These are phyloP conservation scores for Pollachius pollachius DNA, from an alignment of 2,113 vertebrate species.

Conservation along the genomic window DNA sequence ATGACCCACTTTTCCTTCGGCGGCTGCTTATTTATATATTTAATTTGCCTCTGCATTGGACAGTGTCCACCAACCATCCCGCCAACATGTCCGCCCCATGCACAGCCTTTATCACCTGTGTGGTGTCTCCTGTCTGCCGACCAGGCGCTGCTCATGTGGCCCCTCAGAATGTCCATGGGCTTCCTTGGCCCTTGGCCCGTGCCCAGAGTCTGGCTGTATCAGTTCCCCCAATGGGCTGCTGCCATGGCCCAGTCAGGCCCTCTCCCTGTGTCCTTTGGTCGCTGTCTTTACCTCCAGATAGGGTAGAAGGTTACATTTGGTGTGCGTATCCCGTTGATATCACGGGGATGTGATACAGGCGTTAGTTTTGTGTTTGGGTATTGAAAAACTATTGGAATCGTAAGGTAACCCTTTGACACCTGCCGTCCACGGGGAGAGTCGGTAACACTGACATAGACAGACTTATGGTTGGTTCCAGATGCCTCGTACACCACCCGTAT, in stretches of 20 bases:
- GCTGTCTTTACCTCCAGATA: conserved; percentile 23
- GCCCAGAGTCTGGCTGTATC: conserved; percentile 37
- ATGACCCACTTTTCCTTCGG: no score
- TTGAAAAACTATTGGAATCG: no score
- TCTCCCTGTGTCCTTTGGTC: conserved; percentile 42
- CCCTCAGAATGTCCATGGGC: conserved; percentile 32
- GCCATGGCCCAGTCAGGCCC: conserved; percentile 32
- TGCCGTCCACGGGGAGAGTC: no score
- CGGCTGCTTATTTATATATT: no score
- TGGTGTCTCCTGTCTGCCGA: conserved; percentile 24
- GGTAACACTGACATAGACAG: no score
- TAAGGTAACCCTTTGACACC: no score
- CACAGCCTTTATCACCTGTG: conserved; percentile 18
- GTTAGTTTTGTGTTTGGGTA: neutral
- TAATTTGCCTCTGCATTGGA: no score
- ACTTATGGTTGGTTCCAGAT: no score
- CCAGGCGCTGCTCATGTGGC: conserved; percentile 36
- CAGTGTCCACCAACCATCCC: neutral
- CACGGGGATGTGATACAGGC: no score
- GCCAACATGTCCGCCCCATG: conserved; percentile 28
- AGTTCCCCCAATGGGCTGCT: conserved; percentile 47
- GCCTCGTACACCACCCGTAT: no score
- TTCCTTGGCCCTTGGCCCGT: conserved; percentile 44
- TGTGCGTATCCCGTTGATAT: no score
- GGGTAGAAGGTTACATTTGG: no score